These are phyloP conservation scores for Notamacropus eugenii DNA, from an alignment of 2,797 vertebrate species.

Conservation along the genomic window DNA sequence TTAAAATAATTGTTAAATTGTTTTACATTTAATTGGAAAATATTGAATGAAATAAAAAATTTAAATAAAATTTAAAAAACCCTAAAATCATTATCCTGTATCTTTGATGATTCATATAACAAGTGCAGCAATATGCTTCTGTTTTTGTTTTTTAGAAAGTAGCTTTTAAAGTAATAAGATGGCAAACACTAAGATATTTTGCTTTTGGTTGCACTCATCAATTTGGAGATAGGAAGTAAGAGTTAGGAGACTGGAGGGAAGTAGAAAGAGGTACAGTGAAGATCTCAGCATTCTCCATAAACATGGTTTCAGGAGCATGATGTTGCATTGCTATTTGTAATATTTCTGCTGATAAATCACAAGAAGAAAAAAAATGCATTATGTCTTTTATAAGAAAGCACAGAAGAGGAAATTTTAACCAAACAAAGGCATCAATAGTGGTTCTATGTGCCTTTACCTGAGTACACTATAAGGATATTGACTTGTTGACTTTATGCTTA, in stretches of 20 bases:
- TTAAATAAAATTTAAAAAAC: neutral
- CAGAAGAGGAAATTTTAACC: conserved; percentile 39
- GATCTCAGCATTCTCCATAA: neutral
- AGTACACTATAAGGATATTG: neutral
- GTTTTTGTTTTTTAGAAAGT: neutral
- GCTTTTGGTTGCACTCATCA: neutral
- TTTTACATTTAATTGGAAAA: neutral
- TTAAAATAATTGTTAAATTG: neutral
- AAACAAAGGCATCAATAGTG: neutral
- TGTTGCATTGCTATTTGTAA: neutral
- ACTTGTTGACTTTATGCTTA: neutral
- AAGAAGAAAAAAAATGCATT: conserved; percentile 5
- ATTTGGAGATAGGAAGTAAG: neutral
- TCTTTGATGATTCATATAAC: neutral
- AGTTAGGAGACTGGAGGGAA: neutral
- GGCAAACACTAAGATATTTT: neutral
- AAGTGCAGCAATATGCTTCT: neutral
- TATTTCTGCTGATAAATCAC: conserved; percentile 32
- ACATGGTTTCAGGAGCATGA: conserved; percentile 9
- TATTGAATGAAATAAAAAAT: neutral
- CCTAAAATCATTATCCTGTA: neutral
- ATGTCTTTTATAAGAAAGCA: conserved; percentile 3
- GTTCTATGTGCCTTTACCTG: conserved; percentile 5
- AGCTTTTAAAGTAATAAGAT: neutral
- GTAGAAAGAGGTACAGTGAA: neutral